These are phyloP conservation scores for Plagiodera versicolora DNA, from an alignment of 2,888 invertebrate species.

Conservation along the genomic window DNA sequence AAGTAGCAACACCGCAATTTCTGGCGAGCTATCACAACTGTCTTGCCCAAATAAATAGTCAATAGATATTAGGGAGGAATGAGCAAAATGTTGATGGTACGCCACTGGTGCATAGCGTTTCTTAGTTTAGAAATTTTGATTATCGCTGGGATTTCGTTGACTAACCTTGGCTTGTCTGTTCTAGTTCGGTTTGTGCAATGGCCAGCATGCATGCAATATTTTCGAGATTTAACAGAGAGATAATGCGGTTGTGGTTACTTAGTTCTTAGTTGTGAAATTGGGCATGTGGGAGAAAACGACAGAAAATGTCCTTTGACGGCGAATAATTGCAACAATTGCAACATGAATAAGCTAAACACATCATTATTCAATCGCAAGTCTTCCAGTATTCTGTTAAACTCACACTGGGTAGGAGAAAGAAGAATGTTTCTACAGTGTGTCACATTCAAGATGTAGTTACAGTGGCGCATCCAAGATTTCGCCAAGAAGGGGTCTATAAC, in stretches of 20 bases:
- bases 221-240: constrained; percentile 3
- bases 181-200: constrained; percentile 21
- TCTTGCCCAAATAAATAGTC: no score
- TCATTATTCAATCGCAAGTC: no score
- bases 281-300: background rate
- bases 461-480: no score
- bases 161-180: constrained; percentile 28
- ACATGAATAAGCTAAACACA: background rate
- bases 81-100: background rate
- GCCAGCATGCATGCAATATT: constrained; percentile 9
- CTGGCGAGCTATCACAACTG: no score
- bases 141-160: constrained; percentile 14
- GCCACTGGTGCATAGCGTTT: constrained; percentile 3
- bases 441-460: no score
- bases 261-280: background rate
- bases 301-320: background rate
- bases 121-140: constrained; percentile 26
- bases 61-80: no score
- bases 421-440: no score
- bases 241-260: background rate
- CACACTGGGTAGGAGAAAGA: no score
- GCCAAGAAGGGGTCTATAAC: no score
- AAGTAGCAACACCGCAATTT: no score
- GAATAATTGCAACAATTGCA: background rate
- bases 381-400: no score